Evolutionary conservation across 2,797 vertebrate species (phyloP).

Genomic region (Anguilla obscura): DNA sequence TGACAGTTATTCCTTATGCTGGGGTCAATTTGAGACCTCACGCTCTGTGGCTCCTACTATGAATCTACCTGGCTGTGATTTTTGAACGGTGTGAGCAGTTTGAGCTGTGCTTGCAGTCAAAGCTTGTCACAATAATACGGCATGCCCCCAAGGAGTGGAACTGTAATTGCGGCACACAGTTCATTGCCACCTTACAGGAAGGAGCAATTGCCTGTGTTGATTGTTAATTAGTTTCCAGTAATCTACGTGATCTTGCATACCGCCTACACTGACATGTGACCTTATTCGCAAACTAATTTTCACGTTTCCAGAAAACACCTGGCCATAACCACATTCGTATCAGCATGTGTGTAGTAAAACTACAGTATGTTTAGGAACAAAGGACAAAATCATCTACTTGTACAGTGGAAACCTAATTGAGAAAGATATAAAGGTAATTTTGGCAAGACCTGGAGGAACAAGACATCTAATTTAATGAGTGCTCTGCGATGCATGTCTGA

Average conservation of each 20-base stretch:
- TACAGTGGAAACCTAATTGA: background rate
- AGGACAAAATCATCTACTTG: background rate
- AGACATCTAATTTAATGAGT: background rate
- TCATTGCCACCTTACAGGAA: conserved; percentile 59
- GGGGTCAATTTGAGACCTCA: background rate
- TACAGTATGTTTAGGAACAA: background rate
- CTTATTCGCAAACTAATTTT: background rate
- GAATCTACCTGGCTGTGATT: background rate
- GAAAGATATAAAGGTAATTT: background rate
- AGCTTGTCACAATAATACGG: conserved; percentile 28
- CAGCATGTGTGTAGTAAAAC: background rate
- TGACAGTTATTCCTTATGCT: background rate
- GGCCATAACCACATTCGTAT: background rate
- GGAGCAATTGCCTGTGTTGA: conserved; percentile 58
- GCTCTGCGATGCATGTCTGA: background rate
- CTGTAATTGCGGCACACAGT: conserved; percentile 57
- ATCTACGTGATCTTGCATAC: conserved; percentile 37
- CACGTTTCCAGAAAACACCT: background rate
- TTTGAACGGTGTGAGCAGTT: background rate
- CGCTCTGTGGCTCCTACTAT: background rate
- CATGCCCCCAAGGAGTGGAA: conserved; percentile 56
- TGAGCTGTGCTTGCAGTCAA: background rate
- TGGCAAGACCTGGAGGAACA: background rate
- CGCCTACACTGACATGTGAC: background rate
- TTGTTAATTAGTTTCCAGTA: conserved; percentile 52